Conservation (phyloP, 30 jellyfish, hydroid and myxozoan genomes). For the Turritopsis dohrnii region DNA sequence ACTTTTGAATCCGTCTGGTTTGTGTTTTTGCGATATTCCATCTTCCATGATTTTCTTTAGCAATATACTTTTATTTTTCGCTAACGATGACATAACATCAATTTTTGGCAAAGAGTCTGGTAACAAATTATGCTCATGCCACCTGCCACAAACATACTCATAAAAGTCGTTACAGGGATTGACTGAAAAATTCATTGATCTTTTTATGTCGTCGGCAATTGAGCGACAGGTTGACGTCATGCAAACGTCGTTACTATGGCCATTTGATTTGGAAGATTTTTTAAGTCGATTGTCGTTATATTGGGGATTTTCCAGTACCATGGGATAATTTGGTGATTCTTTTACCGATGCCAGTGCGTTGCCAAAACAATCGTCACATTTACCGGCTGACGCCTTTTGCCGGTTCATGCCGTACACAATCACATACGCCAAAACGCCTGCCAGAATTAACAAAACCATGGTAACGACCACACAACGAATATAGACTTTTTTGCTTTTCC, state of each 20-base stretch:
- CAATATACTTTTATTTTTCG: not conserved
- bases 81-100: constrained; percentile 18
- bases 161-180: constrained; percentile 31
- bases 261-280: not conserved
- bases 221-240: constrained; percentile 1
- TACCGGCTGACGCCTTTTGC: not conserved
- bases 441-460: not conserved
- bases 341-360: not conserved
- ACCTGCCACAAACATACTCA: constrained; percentile 30
- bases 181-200: constrained; percentile 23
- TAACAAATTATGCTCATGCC: constrained; percentile 7
- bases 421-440: not conserved
- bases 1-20: constrained; percentile 6
- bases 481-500: not conserved
- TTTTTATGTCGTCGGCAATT: constrained; percentile 25
- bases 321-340: not conserved
- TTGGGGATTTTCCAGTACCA: not conserved
- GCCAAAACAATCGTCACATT: not conserved
- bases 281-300: not conserved
- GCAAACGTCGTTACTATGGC: not conserved
- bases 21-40: not conserved
- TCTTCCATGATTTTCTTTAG: not conserved
- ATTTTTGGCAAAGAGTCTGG: constrained; percentile 26
- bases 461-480: not conserved
- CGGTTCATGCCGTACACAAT: not conserved